Evolutionary conservation across 2,113 vertebrate genomes (phyloP).

Genomic region (Psilopsiagon aurifrons): DNA sequence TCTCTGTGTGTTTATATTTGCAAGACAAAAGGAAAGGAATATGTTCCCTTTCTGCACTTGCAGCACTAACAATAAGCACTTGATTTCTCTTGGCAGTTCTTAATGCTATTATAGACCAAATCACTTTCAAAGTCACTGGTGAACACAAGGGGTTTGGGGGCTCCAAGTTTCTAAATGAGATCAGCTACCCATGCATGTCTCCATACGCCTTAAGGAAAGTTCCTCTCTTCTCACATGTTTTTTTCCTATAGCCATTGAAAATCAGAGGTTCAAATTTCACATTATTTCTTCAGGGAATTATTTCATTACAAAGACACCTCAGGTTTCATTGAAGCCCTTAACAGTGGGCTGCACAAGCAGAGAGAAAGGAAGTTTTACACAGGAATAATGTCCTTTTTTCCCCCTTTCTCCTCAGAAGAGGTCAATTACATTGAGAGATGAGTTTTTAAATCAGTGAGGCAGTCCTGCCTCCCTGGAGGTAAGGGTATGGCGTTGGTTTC

Average conservation of each 20-base stretch:
- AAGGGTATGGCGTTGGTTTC: accelerated
- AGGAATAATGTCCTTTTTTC: too few species aligned
- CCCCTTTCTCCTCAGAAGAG: background rate
- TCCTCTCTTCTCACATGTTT: background rate
- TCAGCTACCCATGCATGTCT: background rate
- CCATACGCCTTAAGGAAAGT: background rate
- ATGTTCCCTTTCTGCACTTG: background rate
- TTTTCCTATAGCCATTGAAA: background rate
- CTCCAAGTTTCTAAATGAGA: background rate
- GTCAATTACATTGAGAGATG: background rate
- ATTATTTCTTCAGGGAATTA: background rate
- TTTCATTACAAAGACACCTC: background rate
- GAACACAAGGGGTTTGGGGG: background rate
- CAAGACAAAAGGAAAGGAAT: background rate
- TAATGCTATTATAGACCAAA: background rate
- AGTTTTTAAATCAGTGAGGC: background rate
- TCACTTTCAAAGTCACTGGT: background rate
- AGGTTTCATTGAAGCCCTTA: background rate
- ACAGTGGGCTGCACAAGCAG: too few species aligned
- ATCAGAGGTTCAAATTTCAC: background rate
- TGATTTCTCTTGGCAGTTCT: background rate
- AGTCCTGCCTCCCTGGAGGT: background rate
- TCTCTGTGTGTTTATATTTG: background rate
- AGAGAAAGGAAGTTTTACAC: background rate
- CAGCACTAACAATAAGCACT: background rate